phyloP scores from a whole-genome alignment of 2,888 invertebrate genomes.

The Carabus problematicus region DNA sequence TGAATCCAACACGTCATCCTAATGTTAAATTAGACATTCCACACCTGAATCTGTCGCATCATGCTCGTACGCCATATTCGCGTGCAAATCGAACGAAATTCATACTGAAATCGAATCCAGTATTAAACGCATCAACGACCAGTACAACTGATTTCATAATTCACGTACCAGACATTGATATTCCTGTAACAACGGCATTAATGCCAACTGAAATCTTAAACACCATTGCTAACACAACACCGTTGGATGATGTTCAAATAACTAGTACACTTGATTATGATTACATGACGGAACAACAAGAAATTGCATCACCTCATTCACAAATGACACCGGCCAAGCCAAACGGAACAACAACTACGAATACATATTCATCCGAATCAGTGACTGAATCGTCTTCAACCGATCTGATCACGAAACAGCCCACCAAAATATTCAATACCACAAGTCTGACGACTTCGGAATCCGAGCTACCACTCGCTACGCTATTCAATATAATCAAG shows the following conservation, averaged over 20 bases:
- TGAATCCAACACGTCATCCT: not conserved
- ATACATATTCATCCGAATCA: no score
- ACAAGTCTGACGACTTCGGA: constrained; percentile 8
- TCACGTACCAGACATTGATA: constrained; percentile 25
- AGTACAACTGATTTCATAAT: constrained; percentile 27
- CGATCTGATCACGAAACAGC: no score
- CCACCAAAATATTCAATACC: not conserved
- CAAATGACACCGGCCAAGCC: no score
- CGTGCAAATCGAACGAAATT: constrained; percentile 9
- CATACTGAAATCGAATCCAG: constrained; percentile 26
- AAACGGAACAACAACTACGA: no score
- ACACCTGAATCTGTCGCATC: not conserved
- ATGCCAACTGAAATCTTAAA: no score
- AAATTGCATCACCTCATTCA: no score
- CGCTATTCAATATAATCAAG: constrained; percentile 34
- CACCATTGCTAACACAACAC: no score
- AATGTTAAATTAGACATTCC: not conserved
- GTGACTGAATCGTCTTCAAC: no score
- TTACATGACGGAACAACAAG: no score
- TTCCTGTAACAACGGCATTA: not conserved
- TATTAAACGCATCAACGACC: not conserved
- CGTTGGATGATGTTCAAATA: no score
- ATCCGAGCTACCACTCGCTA: constrained; percentile 27
- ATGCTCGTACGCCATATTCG: not conserved
- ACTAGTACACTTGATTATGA: no score